Evolutionary conservation across 1,140 invertebrate genomes (phyloP), one percentile per base, ranked within the genome.

Genomic region (Drosophila varians): DNA sequence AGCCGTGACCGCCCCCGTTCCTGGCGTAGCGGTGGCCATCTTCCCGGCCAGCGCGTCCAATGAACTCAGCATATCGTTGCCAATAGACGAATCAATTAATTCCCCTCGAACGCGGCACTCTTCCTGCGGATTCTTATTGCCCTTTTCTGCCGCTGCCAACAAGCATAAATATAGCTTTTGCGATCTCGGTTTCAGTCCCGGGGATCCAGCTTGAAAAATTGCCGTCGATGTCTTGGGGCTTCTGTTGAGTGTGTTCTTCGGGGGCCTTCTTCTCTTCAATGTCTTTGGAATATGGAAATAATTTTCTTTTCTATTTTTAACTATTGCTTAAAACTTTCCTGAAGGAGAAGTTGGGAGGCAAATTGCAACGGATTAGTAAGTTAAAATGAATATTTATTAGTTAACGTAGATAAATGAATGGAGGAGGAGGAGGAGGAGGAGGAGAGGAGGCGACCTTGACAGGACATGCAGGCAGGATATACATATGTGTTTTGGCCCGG

Each of bases 31-130:
- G 65, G 95, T 95, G 91, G 95, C 96, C 92, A 96, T 95, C 92
- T 96, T 96, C 82, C 94, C 95, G 91, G 95, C 95, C 92, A 96
- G 92, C 90, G 94, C 94, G 92, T 95, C 95, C 91, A 96, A 92
- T 62, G 95, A 95, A 91, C 95, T 95, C 89, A 96, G 92, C 95
- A 96, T 96, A 55, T 48, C 53, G 1, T 14, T 25, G n/a, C 28
- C 23, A 12, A 19, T 8, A 38, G 34, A 7, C 11, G 34, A 36
- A n/a, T 36, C 34, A 14, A 38, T 38, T 7, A 16, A 16, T 16
- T 2, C 12, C 14, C 14, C 4, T 36, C 12, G 34, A 12, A 12
- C 26, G 11, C 9, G 28, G 12, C 14, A 4, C 36, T 16, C 14
- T 18, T 6, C 16, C 3, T 19, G 14, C 8, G 14, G 38, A 42